Evolutionary conservation across 2,113 vertebrate species (phyloP), one percentile per base, ranked within the genome.

Genomic region (Chloropsis cyanopogon): DNA sequence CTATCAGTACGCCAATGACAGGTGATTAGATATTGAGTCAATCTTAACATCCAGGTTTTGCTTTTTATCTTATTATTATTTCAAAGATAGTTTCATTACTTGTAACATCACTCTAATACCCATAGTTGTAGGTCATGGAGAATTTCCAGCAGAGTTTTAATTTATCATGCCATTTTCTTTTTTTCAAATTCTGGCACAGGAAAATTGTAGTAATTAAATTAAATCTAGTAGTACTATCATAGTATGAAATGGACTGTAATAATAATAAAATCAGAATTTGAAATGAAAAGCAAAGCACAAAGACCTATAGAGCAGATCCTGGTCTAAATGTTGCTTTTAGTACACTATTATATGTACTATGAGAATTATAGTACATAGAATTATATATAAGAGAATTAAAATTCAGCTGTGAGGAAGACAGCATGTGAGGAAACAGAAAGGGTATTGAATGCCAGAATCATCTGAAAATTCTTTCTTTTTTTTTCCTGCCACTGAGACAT

Each of bases 31-130:
- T 83, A 78, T 59, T 64, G 86, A 87, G 54, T 75, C 37, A 78
- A 75, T 76, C 86, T 84, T 54, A 76, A 84, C 20, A 35, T 42
- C 5, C 28, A 79, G 19, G 24, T 59, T 57, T 83, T 83, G 8
- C 12, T 53, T 93, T 93, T 88, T 72, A 63, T 72, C 20, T 85
- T 89, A 73, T 86, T 90, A 82, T 89, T 91, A 80, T 88, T 94
- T 95, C 31, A 82, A 61, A 26, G 13, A 20, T 57, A 54, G 22
- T 85, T 91, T 94, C 19, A 86, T 94, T 94, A 82, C 24, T 71
- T 95, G 14, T 22, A 88, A 25, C 2, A 10, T 81, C n/a, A 59
- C 35, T 81, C 35, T 72, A 59, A 86, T 68, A n/a, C 7, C 26
- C 20, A 7, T 42, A 91, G 46, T 54, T 88, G 17, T 39, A 75